These are phyloP conservation scores for Callyntrura sp. DNA, from an alignment of 2,888 invertebrate genomes.

Conservation along the genomic window DNA sequence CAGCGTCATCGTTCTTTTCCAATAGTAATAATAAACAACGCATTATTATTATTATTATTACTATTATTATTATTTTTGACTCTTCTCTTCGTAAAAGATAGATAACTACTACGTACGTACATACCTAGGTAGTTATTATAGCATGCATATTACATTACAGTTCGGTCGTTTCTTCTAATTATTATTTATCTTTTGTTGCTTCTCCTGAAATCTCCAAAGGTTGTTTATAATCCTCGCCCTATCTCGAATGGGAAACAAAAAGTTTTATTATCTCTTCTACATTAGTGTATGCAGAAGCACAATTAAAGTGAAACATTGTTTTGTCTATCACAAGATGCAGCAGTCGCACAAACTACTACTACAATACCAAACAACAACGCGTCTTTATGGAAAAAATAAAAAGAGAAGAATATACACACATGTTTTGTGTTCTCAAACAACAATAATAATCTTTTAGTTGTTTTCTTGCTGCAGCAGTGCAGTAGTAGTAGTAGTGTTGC, in stretches of 20 bases:
- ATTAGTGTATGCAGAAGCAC: background rate
- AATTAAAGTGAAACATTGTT: constrained; percentile 42
- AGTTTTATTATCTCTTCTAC: constrained; percentile 42
- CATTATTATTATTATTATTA: background rate
- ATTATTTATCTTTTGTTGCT: background rate
- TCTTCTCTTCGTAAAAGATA: background rate
- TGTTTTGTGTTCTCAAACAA: constrained; percentile 18
- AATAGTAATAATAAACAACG: background rate
- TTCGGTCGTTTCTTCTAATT: background rate
- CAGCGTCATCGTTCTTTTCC: too few relatives aligned
- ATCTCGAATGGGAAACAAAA: constrained; percentile 28
- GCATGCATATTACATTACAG: background rate
- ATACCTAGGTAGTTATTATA: background rate
- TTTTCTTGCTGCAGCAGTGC: background rate
- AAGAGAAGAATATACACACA: background rate
- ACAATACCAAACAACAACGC: background rate
- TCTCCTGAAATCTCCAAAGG: background rate
- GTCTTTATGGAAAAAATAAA: constrained; percentile 2
- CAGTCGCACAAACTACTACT: background rate
- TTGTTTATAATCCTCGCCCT: background rate
- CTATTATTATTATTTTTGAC: background rate
- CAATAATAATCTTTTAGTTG: constrained; percentile 18
- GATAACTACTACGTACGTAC: too few relatives aligned
- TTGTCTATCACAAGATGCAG: constrained; percentile 6
- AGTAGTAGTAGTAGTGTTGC: too few relatives aligned